phyloP scores from a whole-genome alignment of 2,113 vertebrate species.

The Vulpes lagopus region DNA sequence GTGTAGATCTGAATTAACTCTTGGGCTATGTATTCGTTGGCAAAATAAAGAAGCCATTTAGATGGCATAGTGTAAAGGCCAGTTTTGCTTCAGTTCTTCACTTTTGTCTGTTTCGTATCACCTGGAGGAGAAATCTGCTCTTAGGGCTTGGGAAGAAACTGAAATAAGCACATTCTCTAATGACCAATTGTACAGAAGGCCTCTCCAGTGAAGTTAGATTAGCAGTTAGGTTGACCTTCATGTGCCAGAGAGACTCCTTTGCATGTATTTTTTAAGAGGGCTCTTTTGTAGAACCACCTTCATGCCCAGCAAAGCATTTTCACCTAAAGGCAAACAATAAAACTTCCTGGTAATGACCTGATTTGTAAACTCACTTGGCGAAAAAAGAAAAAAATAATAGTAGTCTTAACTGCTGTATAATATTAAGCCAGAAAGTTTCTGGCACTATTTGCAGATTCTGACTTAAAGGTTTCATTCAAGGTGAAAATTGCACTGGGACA shows the following conservation, averaged over 20 bases:
- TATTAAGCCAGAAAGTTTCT: constrained; percentile 51
- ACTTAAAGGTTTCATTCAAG: constrained; percentile 69
- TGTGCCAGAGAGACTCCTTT: background rate
- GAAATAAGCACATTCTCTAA: constrained; percentile 5
- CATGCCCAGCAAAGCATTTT: constrained; percentile 44
- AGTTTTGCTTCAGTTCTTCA: constrained; percentile 7
- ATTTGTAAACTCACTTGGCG: constrained; percentile 21
- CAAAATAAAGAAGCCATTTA: constrained; percentile 32
- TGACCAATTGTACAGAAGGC: background rate
- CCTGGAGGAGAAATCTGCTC: constrained; percentile 11
- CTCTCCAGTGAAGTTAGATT: background rate
- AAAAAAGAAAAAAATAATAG: constrained; percentile 30
- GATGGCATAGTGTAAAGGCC: background rate
- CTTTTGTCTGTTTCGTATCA: background rate
- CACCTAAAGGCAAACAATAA: constrained; percentile 4
- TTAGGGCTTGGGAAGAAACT: background rate
- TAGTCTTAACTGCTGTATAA: background rate
- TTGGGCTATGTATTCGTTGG: background rate
- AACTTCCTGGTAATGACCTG: background rate
- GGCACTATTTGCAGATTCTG: constrained; percentile 53
- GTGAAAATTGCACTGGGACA: constrained; percentile 52
- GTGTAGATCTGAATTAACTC: background rate
- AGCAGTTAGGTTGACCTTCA: background rate
- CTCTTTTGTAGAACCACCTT: background rate
- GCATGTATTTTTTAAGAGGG: background rate